Base-by-base conservation (phyloP, 2,888 invertebrate genomes). In the Phortica okadai region DNA sequence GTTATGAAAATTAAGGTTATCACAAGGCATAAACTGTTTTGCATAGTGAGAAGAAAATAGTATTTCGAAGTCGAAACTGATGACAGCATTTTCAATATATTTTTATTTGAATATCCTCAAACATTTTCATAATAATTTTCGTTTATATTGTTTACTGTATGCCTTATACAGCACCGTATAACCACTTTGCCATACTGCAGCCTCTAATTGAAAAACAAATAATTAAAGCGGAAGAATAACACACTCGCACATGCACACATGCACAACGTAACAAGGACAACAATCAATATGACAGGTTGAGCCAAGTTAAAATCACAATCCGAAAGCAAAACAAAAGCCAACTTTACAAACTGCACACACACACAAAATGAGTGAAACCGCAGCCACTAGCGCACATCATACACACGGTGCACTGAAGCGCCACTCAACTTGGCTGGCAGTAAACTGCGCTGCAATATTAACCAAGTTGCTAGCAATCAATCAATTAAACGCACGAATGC, bases 401-500 rank as follows among this genome's bases (percentile, higher is more conserved):
- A 8, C 50, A 50, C 50, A 2, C 50, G 14, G 14, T 50, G 50
- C 50, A 33, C 33, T 33, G 33, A 33, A 33, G 33, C 33, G 33
- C 3, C 33, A 33, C 33, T 33, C 33, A 33, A 33, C 33, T 33
- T 33, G 33, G 33, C 33, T 33, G 33, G 33, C 33, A 33, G 33
- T 33, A 33, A 33, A 33, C 33, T 33, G 33, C 33, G 33, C 14
- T 42, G n/a, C 11, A 7, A 66, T 14, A n/a, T n/a, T 33, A 56
- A 56, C 70, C 70, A n/a, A 72, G 50, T 11, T 16, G 50, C 16
- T 21, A 72, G 33, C 87, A 84, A 85, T 87, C 86, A 87, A 86
- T 86, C 86, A 86, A 86, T 86, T 86, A 87, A 86, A 85, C 82
- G 84, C 81, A 78, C 75, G 81, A 82, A 79, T 87, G 84, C 82